These are phyloP conservation scores for Cyclura pinguis DNA, from an alignment of 2,797 vertebrate species.

Conservation along the genomic window DNA sequence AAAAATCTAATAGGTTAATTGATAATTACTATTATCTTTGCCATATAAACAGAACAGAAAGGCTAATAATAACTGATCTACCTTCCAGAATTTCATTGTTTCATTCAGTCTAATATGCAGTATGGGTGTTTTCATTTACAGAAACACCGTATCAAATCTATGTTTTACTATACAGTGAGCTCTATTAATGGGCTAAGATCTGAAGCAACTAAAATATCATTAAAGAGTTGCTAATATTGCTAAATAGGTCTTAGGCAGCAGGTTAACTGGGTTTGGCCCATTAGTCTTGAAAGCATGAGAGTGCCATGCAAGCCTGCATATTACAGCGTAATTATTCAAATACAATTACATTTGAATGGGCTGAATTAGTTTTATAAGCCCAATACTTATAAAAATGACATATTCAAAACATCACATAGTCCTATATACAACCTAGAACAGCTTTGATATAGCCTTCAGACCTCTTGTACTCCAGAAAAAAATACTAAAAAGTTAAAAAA, in stretches of 20 bases:
- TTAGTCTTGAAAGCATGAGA: not conserved
- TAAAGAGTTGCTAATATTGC: not conserved
- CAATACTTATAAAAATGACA: not conserved
- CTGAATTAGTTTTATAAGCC: not conserved
- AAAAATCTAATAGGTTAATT: no score
- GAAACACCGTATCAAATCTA: not conserved
- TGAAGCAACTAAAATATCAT: not conserved
- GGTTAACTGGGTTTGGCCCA: not conserved
- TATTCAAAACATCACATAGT: not conserved
- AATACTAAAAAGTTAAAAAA: no score
- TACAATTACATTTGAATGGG: not conserved
- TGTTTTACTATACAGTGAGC: not conserved
- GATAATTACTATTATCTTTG: not conserved
- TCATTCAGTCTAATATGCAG: not conserved
- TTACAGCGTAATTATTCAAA: not conserved
- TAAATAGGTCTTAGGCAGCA: constrained; percentile 5
- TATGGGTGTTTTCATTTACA: not conserved
- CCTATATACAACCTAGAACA: not conserved
- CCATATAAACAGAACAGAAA: not conserved
- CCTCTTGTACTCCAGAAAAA: no score
- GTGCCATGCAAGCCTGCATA: not conserved
- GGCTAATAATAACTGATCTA: not conserved
- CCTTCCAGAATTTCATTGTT: constrained; percentile 3
- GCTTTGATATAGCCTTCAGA: not conserved
- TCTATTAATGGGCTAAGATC: not conserved